These are phyloP conservation scores for Euglossa dilemma DNA, from an alignment of 1,140 invertebrate genomes.

Conservation along the genomic window DNA sequence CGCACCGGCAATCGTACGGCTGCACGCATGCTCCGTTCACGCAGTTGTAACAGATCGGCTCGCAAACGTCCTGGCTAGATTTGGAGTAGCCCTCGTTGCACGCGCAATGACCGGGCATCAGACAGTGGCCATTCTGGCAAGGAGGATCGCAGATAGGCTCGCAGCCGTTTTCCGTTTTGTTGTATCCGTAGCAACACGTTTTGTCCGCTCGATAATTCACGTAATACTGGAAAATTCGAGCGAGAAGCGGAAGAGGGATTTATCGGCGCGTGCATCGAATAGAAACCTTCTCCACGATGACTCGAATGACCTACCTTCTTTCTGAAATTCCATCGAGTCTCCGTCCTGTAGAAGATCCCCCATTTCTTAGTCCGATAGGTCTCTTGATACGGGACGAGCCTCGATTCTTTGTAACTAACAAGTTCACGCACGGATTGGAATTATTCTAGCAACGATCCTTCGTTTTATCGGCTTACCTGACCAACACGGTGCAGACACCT, in stretches of 20 bases:
- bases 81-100: slow-evolving; percentile 62
- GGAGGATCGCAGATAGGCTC: slow-evolving; percentile 83
- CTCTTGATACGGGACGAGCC: slow-evolving; percentile 55
- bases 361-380: slow-evolving; percentile 41
- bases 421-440: too few species aligned
- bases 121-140: slow-evolving; percentile 85
- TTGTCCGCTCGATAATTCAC: slow-evolving; percentile 37
- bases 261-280: neutral
- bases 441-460: too few species aligned
- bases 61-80: slow-evolving; percentile 73
- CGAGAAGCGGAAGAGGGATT: neutral
- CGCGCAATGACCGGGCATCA: slow-evolving; percentile 82
- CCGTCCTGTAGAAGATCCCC: slow-evolving; percentile 41
- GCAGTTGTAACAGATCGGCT: slow-evolving; percentile 82
- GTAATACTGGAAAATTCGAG: slow-evolving; percentile 43
- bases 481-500: neutral
- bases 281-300: neutral
- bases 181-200: slow-evolving; percentile 85
- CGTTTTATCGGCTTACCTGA: neutral
- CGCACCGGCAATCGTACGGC: slow-evolving; percentile 63
- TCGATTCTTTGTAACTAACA: slow-evolving; percentile 2
- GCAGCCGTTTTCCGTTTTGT: slow-evolving; percentile 74
- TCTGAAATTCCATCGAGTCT: slow-evolving; percentile 59
- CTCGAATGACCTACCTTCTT: slow-evolving; percentile 53
- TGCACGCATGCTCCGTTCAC: slow-evolving; percentile 57